phyloP scores from a whole-genome alignment of 2,797 vertebrate species.

The Toxotes lorentzi region DNA sequence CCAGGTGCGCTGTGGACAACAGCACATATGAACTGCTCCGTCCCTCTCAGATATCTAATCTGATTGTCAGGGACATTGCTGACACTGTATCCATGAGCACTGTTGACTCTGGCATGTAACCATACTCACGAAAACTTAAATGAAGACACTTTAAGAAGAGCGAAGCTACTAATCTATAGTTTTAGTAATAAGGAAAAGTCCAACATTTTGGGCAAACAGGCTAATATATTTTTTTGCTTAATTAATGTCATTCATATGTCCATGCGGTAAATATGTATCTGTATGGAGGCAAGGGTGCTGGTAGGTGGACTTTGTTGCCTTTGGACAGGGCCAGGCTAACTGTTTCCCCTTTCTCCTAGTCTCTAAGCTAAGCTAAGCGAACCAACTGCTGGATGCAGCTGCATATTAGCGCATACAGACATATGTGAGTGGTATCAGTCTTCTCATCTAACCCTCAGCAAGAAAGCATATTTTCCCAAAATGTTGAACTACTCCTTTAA shows the following conservation, averaged over 20 bases:
- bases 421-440: background rate
- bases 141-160: background rate
- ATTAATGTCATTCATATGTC: background rate
- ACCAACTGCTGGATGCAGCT: background rate
- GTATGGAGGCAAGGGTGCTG: background rate
- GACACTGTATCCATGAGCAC: conserved; percentile 15
- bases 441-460: background rate
- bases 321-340: background rate
- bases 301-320: background rate
- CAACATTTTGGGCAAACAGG: background rate
- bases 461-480: background rate
- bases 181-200: background rate
- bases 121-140: background rate
- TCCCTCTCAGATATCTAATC: conserved; percentile 23
- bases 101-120: background rate
- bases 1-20: conserved; percentile 17
- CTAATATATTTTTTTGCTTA: background rate
- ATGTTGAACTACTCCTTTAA: background rate
- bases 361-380: background rate
- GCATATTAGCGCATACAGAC: background rate
- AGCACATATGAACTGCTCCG: conserved; percentile 21
- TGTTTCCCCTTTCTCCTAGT: background rate
- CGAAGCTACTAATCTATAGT: background rate
- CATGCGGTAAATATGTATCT: background rate
- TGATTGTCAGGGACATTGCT: conserved; percentile 27